Base-by-base conservation (phyloP, 2,113 vertebrate species). In the Chrysemys picta region DNA sequence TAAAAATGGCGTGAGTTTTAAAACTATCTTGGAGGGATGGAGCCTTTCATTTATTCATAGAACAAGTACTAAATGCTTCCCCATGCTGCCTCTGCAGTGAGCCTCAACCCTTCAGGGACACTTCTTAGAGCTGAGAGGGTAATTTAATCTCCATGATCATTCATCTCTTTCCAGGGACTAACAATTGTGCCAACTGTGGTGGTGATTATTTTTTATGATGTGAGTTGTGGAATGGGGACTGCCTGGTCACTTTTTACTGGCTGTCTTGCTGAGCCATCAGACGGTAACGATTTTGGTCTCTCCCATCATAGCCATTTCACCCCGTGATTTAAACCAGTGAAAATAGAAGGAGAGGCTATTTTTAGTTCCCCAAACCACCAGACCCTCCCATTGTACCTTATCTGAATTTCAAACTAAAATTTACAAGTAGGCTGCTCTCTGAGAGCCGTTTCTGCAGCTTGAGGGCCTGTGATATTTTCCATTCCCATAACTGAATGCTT, bases 61-160 rank as follows among this genome's bases (percentile, higher is more conserved):
- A 11, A 80, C 19, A 87, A 95, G 84, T 53, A 57, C 9, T 76
- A 82, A 53, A 72, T 91, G 35, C 17, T 86, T 91, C 75, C 72
- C 17, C n/a, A 22, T 2, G 9, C 86, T 84, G 6, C 9, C 88
- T 94, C 95, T 80, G 4, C 16, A 38, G 57, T 78, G 47, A 54
- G 56, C 80, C 6, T 7, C 42, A 80, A 80, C 84, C 49, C 49
- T 62, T 49, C 86, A 38, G 85, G 38, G 76, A 54, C 82, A 93
- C 84, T 90, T 87, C 27, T 22, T 2, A 2, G 80, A 54, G 17
- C 95, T 95, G 78, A 80, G 14, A 82, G 47, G 80, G 16, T 84
- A 89, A 56, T 84, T 54, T 80, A 80, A 53, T 84, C 27, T 82
- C 89, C 27, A 10, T 24, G 82, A 10, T 82, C 93, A 27, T 75